Base-by-base conservation (phyloP, 2,888 invertebrate species). In the Chrysotoxum bicinctum region DNA sequence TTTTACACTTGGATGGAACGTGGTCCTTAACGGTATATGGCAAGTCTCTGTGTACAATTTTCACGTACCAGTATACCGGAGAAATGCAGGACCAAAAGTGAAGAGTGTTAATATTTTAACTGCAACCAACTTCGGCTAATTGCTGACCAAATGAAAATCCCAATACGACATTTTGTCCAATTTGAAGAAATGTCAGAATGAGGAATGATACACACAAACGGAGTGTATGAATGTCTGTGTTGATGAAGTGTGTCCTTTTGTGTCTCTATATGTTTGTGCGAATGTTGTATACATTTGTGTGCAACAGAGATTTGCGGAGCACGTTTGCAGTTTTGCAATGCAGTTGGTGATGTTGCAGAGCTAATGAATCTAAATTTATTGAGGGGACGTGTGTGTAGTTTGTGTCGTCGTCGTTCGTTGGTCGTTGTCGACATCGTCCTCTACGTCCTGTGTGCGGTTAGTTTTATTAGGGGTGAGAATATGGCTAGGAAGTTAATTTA, bases 331-430 rank as follows among this genome's bases (percentile, higher is more conserved):
- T 81, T 85, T 73, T 81, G 45, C 85, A 85, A 81, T 85, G 81
- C 85, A 81, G 81, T 85, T 73, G 81, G 62, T 77, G 81, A 81
- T 81, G 76, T 85, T 85, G 85, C 85, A 81, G 85, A 85, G 76
- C 85, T 85, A 85, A 85, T 85, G 85, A 85, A 85, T 85, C 85
- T 81, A 85, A 85, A 85, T 85, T 85, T 85, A 85, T 85, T 85
- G 85, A 56, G 85, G 73, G 14, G 54, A 85, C 85, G 85, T 81
- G 85, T 81, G 66, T 75, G 48, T 70, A 50, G 75, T 58, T 77
- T 69, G 76, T 66, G 70, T 79, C 74, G 56, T 74, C 50, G 60
- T 21, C 48, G 64, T 60, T 6, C 43, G 43, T 56, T 54, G 30
- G 32, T n/a, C 21, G 16, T 62, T 45, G 64, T 43, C 64, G 43